These are phyloP conservation scores for Neodiprion fabricii DNA, from an alignment of 1,140 invertebrate genomes.

Conservation along the genomic window DNA sequence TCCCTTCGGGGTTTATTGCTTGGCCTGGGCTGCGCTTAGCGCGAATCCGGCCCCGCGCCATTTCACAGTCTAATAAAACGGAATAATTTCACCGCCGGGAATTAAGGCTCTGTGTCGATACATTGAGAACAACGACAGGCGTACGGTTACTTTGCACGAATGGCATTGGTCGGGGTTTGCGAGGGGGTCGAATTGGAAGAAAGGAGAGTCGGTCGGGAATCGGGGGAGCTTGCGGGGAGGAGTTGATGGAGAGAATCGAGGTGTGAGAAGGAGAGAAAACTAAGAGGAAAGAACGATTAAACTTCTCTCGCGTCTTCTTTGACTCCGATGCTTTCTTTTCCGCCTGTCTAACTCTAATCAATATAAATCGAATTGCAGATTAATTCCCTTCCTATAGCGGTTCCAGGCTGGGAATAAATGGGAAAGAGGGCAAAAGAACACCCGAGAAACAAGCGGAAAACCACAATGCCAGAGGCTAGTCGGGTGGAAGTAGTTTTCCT, in stretches of 20 bases:
- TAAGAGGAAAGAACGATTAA: neutral
- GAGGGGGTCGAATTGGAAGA: no score
- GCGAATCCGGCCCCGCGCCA: no score
- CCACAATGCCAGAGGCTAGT: neutral
- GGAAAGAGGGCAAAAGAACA: neutral
- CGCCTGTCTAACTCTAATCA: constrained; percentile 21
- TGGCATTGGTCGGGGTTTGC: no score
- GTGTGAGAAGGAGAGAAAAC: neutral
- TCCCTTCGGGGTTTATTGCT: neutral
- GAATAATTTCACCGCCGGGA: neutral
- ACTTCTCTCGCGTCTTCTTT: neutral
- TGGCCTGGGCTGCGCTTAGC: no score
- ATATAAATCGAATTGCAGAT: constrained; percentile 31
- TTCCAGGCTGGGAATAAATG: neutral
- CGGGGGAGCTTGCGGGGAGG: neutral
- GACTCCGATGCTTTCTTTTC: neutral
- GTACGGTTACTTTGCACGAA: no score
- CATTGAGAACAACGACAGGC: neutral
- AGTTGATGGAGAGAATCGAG: neutral
- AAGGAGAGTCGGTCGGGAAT: no score
- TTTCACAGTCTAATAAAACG: constrained; percentile 1
- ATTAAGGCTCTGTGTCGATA: neutral
- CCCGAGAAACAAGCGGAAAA: neutral
- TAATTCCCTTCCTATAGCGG: constrained; percentile 15
- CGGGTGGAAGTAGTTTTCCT: neutral